These are phyloP conservation scores for Torymus tubicola DNA, from an alignment of 2,888 invertebrate species.

Conservation along the genomic window DNA sequence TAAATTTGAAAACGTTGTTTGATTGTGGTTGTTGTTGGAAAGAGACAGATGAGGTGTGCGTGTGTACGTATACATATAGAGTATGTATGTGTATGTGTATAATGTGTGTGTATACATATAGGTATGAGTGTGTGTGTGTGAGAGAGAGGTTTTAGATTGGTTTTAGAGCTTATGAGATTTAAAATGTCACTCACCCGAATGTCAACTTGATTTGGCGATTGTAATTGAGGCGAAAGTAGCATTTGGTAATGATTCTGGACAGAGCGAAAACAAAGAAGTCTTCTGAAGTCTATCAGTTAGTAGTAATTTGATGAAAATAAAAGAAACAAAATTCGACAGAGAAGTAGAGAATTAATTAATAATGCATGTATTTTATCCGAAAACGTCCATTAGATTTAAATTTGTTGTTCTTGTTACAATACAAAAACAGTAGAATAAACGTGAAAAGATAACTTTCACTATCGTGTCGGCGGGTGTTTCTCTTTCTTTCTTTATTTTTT, in stretches of 20 bases:
- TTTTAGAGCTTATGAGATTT: conserved; percentile 53
- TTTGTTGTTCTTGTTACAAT: not conserved
- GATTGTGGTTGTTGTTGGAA: too few relatives aligned
- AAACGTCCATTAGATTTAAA: conserved; percentile 55
- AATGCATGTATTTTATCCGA: conserved; percentile 55
- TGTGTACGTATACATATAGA: too few relatives aligned
- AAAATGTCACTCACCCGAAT: conserved; percentile 58
- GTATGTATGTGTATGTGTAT: too few relatives aligned
- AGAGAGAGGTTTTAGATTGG: conserved; percentile 42
- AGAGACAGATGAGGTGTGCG: too few relatives aligned
- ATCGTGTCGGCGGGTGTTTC: conserved; percentile 44
- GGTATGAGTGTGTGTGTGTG: not conserved
- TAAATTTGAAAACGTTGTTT: too few relatives aligned
- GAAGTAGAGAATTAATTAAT: conserved; percentile 24
- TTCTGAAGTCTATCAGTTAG: conserved; percentile 46
- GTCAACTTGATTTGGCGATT: conserved; percentile 58
- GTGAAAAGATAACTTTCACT: conserved; percentile 39
- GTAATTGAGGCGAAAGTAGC: conserved; percentile 58
- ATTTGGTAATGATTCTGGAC: conserved; percentile 60
- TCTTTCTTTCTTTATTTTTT: not conserved
- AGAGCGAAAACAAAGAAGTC: conserved; percentile 54
- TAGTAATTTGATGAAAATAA: conserved; percentile 45
- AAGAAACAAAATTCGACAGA: not conserved
- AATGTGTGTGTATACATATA: too few relatives aligned
- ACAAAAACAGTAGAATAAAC: conserved; percentile 39